Conservation (phyloP, 2,888 invertebrate species). For the Sphecodes monilicornis region DNA sequence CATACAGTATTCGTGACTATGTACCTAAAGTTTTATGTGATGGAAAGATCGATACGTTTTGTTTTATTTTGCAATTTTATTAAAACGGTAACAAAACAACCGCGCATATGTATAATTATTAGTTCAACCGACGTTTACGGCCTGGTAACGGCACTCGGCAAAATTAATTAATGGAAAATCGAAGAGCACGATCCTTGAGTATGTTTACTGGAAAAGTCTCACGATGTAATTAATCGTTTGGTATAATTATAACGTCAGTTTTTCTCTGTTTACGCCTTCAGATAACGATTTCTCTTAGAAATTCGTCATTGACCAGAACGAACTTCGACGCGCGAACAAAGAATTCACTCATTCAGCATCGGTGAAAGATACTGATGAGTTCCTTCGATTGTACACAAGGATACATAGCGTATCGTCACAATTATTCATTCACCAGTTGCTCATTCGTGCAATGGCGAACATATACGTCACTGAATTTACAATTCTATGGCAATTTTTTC, state of each 20-base stretch:
- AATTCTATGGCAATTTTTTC: background rate
- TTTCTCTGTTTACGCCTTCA: background rate
- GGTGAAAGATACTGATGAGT: slow-evolving; percentile 39
- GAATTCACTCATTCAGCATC: slow-evolving; percentile 64
- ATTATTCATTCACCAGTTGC: slow-evolving; percentile 62
- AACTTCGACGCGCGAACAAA: slow-evolving; percentile 52
- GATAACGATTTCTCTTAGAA: slow-evolving; percentile 53
- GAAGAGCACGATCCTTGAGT: background rate
- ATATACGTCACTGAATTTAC: slow-evolving; percentile 2
- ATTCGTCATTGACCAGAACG: slow-evolving; percentile 59
- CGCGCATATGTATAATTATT: background rate
- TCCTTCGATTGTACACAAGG: slow-evolving; percentile 43
- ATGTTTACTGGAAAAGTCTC: slow-evolving; percentile 8
- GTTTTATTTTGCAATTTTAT: background rate
- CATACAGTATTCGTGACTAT: no score
- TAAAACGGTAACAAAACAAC: background rate
- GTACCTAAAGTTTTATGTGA: background rate
- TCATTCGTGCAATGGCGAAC: slow-evolving; percentile 5
- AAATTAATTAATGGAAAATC: slow-evolving; percentile 12
- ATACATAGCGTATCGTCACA: slow-evolving; percentile 46
- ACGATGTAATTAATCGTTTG: slow-evolving; percentile 35
- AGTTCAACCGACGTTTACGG: background rate
- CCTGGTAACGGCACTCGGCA: background rate
- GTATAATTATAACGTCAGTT: slow-evolving; percentile 18
- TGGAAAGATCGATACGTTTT: background rate